phyloP scores from a whole-genome alignment of 37 sponge, comb jelly and placozoan genomes.

The Sycon ciliatum region DNA sequence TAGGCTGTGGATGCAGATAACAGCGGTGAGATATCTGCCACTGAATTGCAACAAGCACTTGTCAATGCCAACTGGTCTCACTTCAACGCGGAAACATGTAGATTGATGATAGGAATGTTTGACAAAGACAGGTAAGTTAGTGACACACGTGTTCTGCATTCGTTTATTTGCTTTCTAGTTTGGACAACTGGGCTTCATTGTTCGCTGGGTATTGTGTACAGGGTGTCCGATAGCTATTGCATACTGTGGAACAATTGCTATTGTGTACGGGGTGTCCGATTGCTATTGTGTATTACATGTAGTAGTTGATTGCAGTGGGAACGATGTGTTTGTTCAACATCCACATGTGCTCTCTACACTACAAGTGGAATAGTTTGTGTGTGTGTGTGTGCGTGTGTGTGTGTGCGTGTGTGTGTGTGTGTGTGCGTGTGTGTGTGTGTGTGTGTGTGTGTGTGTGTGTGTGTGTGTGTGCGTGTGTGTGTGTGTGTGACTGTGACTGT shows the following conservation, averaged over 20 bases:
- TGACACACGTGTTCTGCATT: neutral
- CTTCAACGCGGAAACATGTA: constrained; percentile 81
- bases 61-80: constrained; percentile 81
- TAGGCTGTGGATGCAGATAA: constrained; percentile 69
- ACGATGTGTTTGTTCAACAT: too few relatives aligned
- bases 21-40: constrained; percentile 62
- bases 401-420: constrained; percentile 1
- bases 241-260: too few relatives aligned
- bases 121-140: constrained; percentile 57
- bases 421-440: constrained; percentile 1
- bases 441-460: constrained; percentile 2
- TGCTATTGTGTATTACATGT: too few relatives aligned
- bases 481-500: neutral
- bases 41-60: constrained; percentile 69
- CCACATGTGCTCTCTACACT: neutral
- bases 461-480: neutral
- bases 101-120: constrained; percentile 83
- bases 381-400: constrained; percentile 12
- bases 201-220: neutral
- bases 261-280: too few relatives aligned
- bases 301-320: too few relatives aligned
- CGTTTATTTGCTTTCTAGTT: neutral
- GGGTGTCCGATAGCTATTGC: neutral
- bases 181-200: neutral
- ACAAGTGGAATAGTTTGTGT: neutral